A percentile compares a stretch with the other conserved stretches of the same genome.
Evolutionary conservation across 1,140 invertebrate genomes (phyloP).

Genomic region (Rhagoletis zephyria): DNA sequence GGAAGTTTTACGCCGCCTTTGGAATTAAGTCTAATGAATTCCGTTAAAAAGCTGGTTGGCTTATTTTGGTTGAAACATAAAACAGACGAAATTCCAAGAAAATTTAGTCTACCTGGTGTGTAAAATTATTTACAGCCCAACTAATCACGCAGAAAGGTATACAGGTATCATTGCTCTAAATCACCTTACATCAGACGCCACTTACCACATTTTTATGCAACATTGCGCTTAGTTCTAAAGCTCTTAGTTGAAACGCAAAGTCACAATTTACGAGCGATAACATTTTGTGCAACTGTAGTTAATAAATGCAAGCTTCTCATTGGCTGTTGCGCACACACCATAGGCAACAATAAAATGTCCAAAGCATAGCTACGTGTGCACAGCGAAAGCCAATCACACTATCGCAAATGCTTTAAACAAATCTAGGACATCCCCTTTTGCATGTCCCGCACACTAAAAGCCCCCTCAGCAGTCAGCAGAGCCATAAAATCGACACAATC

Average conservation of each 20-base stretch:
- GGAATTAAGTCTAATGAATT: too few relatives aligned
- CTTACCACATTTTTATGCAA: too few relatives aligned
- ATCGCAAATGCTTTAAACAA: constrained; percentile 73
- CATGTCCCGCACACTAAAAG: constrained; percentile 56
- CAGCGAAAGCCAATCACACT: constrained; percentile 72
- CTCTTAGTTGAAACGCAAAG: not conserved
- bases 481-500: constrained; percentile 49
- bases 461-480: constrained; percentile 51
- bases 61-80: too few relatives aligned
- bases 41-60: too few relatives aligned
- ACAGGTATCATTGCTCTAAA: too few relatives aligned
- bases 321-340: constrained; percentile 61
- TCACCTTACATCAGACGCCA: too few relatives aligned
- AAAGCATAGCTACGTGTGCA: constrained; percentile 55
- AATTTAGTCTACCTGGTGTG: too few relatives aligned
- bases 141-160: too few relatives aligned
- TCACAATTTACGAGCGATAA: not conserved
- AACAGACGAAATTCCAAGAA: too few relatives aligned
- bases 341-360: constrained; percentile 61
- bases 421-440: constrained; percentile 64
- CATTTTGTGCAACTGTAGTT: constrained; percentile 13
- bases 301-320: constrained; percentile 66
- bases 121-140: too few relatives aligned
- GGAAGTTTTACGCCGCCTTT: too few relatives aligned
- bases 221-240: not conserved